These are phyloP conservation scores for Deilephila porcellus DNA, from an alignment of 2,888 invertebrate genomes.

Conservation along the genomic window DNA sequence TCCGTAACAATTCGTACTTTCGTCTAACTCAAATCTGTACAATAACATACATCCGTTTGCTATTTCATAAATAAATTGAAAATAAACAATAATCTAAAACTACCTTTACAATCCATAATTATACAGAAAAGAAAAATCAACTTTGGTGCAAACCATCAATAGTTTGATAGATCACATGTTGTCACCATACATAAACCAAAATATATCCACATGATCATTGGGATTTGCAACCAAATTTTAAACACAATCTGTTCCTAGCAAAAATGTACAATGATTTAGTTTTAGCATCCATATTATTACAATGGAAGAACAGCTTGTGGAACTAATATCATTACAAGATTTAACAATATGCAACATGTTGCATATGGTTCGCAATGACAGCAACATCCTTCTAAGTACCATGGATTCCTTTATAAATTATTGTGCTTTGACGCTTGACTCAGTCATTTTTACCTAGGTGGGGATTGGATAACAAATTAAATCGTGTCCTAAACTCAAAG, in stretches of 20 bases:
- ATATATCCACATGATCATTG: neutral
- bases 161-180: constrained; percentile 10
- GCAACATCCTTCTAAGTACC: neutral
- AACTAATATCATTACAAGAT: neutral
- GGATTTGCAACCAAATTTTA: neutral
- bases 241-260: neutral
- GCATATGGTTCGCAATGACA: neutral
- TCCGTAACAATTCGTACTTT: neutral
- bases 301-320: neutral
- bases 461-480: constrained; percentile 40
- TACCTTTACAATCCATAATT: constrained; percentile 3
- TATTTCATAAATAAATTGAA: constrained; percentile 2
- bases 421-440: constrained; percentile 17
- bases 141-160: neutral
- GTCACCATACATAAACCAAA: neutral
- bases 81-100: neutral
- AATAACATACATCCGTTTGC: neutral
- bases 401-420: neutral
- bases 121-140: neutral
- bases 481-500: constrained; percentile 62
- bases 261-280: neutral
- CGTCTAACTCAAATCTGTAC: neutral
- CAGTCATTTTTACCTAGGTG: constrained; percentile 38
- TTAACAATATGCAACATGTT: neutral
- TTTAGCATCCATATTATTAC: neutral